Conservation (phyloP, 1,140 invertebrate genomes). For the Oryctes rhinoceros region DNA sequence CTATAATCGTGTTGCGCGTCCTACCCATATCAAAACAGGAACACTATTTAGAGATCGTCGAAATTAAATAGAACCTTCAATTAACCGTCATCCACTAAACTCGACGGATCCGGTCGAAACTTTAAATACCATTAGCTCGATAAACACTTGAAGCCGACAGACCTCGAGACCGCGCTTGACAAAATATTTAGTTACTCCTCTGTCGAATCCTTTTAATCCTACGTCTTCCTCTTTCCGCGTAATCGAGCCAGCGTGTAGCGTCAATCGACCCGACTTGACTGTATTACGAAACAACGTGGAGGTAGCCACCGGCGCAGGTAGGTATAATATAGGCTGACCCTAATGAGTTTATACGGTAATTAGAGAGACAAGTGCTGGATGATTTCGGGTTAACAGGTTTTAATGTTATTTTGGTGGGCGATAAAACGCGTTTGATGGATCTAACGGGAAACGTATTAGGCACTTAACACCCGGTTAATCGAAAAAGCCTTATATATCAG, state of each 20-base stretch:
- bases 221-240: not conserved
- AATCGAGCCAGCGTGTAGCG: not conserved
- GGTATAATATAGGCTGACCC: not conserved
- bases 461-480: too few species aligned
- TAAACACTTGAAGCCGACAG: conserved; percentile 17
- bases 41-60: not conserved
- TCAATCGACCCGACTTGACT: not conserved
- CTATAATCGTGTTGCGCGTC: not conserved
- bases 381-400: not conserved
- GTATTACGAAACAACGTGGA: not conserved
- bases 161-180: not conserved
- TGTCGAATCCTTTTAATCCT: not conserved
- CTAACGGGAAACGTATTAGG: too few species aligned
- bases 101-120: conserved; percentile 13
- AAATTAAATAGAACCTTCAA: conserved; percentile 9
- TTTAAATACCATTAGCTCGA: conserved; percentile 18
- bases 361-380: not conserved
- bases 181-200: conserved; percentile 15
- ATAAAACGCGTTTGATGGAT: too few species aligned
- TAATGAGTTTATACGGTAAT: not conserved
- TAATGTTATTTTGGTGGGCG: too few species aligned
- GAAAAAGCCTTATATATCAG: too few species aligned
- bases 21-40: not conserved
- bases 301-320: not conserved
- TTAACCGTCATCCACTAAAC: conserved; percentile 18